Percentiles rank a stretch among this genome's conserved stretches.
Evolutionary conservation across 2,113 vertebrate genomes (phyloP).

Genomic region (Sorex araneus): DNA sequence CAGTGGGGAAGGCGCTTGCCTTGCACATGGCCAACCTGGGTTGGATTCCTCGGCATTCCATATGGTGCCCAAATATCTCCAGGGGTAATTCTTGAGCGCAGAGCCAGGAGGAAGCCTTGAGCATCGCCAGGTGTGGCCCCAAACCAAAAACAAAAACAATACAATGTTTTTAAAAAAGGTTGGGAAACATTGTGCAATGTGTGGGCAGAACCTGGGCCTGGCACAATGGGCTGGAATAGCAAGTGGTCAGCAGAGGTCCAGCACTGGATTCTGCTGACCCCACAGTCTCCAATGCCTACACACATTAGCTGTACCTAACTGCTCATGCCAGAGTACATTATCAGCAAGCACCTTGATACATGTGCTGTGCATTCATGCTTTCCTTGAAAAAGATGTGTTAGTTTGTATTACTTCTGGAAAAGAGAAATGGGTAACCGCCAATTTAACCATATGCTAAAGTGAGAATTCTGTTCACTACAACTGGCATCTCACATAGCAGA

Average conservation of each 20-base stretch:
- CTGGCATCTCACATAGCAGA: constrained; percentile 23
- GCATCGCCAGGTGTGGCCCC: too few relatives aligned
- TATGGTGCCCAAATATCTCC: too few relatives aligned
- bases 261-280: background rate
- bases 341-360: background rate
- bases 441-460: constrained; percentile 37
- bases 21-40: too few relatives aligned
- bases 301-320: constrained; percentile 5
- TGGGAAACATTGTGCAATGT: background rate
- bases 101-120: too few relatives aligned
- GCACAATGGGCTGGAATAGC: background rate
- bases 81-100: too few relatives aligned
- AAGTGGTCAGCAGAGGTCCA: background rate
- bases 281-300: background rate
- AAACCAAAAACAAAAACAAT: too few relatives aligned
- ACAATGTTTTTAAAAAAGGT: background rate
- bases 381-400: constrained; percentile 53
- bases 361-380: background rate
- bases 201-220: too few relatives aligned
- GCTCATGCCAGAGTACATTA: background rate
- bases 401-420: constrained; percentile 35
- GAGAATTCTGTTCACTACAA: constrained; percentile 48
- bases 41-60: too few relatives aligned
- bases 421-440: constrained; percentile 42
- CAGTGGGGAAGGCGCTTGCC: too few relatives aligned